Base-by-base conservation (phyloP, 1,140 invertebrate species). In the Drosophila pectinifera region DNA sequence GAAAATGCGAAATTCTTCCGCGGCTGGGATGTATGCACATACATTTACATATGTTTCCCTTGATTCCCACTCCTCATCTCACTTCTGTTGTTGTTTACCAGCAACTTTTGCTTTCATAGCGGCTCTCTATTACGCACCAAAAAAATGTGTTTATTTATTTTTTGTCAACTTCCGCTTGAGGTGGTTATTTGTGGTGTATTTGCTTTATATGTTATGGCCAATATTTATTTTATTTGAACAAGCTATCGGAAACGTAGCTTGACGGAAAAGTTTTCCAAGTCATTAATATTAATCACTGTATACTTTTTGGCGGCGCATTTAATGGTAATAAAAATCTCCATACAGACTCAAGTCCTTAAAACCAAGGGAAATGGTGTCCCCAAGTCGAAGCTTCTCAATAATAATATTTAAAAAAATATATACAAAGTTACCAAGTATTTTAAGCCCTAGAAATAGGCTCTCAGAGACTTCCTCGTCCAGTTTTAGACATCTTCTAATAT, bases 101-200 rank as follows among this genome's bases (percentile, higher is more conserved):
- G 34, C 34, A 26, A 59, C 24, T 59, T 53, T 78, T 81, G 73
- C 80, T 83, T 69, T 84, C 65, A 22, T 13, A 26, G 31, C 49
- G 11, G 4, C 67, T 56, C 72, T 65, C 72, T 75, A 75, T 65
- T 75, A 76, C 73, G 73, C 72, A 76, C 72, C 61, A 46, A 63
- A 67, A 77, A 70, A 80, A 53, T 51, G 13, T 56, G 57, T 42
- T 45, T 76, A 49, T 82, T 85, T 61, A 68, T 79, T 43, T 81
- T 81, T 51, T 48, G 69, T 62, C 78, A 78, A 86, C 78, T 88
- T 86, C 83, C 83, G 83, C 64, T 86, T 74, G 62, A 64, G 24
- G 57, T 81, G 56, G 58, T 63, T 22, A 24, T 11, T 65, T 59
- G 76, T 78, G 28, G 13, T 51, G 13, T 20, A 53, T 53, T 53